A percentile compares a stretch with the other conserved stretches of the same genome.
Conservation (phyloP, 2,888 invertebrate genomes). For the Electrophaes corylata region DNA sequence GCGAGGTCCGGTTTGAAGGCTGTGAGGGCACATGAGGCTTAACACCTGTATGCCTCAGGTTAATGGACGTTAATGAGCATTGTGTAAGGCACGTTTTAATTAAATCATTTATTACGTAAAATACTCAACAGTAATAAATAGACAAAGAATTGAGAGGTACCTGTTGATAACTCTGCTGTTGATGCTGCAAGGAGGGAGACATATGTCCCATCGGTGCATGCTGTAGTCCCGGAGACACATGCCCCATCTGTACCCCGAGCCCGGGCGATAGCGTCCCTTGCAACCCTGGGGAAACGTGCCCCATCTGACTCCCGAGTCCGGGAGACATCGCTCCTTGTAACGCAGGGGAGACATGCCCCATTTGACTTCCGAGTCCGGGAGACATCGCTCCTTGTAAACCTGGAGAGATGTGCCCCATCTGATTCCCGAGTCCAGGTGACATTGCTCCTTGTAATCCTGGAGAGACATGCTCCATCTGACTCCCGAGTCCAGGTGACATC, state of each 20-base stretch:
- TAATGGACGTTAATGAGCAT: no score
- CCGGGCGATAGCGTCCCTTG: constrained; percentile 12
- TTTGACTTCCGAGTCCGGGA: constrained; percentile 1
- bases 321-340: constrained; percentile 7
- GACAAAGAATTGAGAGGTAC: no score
- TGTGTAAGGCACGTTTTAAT: no score
- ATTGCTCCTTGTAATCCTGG: not conserved
- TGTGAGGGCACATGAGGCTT: no score
- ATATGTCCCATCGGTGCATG: constrained; percentile 10
- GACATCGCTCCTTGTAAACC: constrained; percentile 2
- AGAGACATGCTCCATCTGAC: not conserved
- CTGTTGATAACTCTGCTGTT: constrained; percentile 24
- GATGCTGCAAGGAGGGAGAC: constrained; percentile 14
- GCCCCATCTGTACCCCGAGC: constrained; percentile 4
- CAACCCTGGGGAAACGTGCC: constrained; percentile 19
- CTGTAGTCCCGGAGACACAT: not conserved
- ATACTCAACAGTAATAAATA: no score
- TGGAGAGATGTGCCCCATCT: constrained; percentile 9
- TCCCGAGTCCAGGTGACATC: no score
- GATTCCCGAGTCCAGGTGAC: not conserved
- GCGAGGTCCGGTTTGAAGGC: no score
- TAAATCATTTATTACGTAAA: no score
- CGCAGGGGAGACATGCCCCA: constrained; percentile 11
- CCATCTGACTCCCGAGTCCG: constrained; percentile 16
- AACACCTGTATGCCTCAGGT: no score